These are phyloP conservation scores for Leucania comma DNA, from an alignment of 2,888 invertebrate genomes.

Conservation along the genomic window DNA sequence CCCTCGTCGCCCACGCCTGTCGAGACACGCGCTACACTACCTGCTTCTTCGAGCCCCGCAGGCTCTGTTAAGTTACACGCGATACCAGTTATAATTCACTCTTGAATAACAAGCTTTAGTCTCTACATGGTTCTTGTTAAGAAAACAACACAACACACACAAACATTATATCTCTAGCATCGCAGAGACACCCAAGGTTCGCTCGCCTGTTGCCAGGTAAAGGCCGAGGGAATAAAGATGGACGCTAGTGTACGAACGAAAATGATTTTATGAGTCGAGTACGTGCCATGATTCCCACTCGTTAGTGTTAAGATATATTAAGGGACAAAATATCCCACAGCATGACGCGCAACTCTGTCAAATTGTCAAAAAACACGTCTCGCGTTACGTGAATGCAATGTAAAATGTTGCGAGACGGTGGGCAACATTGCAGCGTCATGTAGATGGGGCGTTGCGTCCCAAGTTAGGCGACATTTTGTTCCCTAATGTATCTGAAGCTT, in stretches of 20 bases:
- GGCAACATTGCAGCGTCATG: too few species aligned
- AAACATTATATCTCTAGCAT: background rate
- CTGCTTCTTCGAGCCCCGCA: conserved; percentile 31
- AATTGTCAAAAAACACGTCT: too few species aligned
- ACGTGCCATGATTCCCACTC: background rate
- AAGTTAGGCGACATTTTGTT: too few species aligned
- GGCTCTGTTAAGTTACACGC: conserved; percentile 30
- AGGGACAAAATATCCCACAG: too few species aligned
- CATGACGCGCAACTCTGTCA: too few species aligned
- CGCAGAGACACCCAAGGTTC: background rate
- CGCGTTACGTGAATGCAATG: too few species aligned
- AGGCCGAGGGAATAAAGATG: background rate
- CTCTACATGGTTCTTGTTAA: background rate
- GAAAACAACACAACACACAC: too few species aligned
- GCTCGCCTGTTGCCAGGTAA: background rate
- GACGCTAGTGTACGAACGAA: too few species aligned
- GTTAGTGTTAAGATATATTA: background rate
- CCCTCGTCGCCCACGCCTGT: conserved; percentile 83
- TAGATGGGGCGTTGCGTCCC: too few species aligned
- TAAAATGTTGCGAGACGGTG: too few species aligned
- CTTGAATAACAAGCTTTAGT: background rate
- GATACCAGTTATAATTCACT: conserved; percentile 29
- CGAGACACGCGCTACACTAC: conserved; percentile 31
- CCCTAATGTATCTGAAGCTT: too few species aligned
- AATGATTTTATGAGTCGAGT: background rate